Conservation (phyloP, 2,113 vertebrate species). For the Rhea pennata region DNA sequence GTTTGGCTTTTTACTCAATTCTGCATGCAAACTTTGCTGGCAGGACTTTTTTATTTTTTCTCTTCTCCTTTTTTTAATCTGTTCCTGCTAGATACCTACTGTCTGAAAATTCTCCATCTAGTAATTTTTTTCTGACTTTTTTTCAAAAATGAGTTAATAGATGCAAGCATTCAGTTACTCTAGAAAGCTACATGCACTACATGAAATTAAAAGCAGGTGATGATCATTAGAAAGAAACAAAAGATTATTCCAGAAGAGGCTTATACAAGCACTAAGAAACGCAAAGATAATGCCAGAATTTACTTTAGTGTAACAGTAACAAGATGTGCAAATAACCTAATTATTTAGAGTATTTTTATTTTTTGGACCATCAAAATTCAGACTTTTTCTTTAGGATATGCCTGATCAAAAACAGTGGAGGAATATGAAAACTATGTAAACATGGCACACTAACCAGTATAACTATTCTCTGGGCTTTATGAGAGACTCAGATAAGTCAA, state of each 20-base stretch:
- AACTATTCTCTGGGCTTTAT: not conserved
- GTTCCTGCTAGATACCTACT: not conserved
- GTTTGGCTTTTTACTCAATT: not conserved
- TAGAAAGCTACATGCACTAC: not conserved
- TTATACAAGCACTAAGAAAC: not conserved
- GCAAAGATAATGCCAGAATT: not conserved
- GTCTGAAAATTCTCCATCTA: not conserved
- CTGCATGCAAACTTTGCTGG: not conserved
- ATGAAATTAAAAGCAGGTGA: not conserved
- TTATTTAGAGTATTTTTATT: not conserved
- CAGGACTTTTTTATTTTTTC: not conserved
- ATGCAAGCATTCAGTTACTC: not conserved
- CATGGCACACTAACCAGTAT: not conserved
- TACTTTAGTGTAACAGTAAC: not conserved
- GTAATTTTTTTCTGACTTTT: not conserved
- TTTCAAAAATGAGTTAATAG: not conserved
- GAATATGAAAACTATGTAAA: not conserved
- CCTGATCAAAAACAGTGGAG: not conserved
- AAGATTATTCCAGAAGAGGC: not conserved
- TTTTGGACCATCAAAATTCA: not conserved
- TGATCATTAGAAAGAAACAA: not conserved
- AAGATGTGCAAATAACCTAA: not conserved
- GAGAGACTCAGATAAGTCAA: not conserved
- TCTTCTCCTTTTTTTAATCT: not conserved
- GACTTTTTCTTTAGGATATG: not conserved